Percentiles rank a stretch among this genome's conserved stretches.
Evolutionary conservation across 2,797 vertebrate species (phyloP).

Genomic region (Euthynnus affinis): DNA sequence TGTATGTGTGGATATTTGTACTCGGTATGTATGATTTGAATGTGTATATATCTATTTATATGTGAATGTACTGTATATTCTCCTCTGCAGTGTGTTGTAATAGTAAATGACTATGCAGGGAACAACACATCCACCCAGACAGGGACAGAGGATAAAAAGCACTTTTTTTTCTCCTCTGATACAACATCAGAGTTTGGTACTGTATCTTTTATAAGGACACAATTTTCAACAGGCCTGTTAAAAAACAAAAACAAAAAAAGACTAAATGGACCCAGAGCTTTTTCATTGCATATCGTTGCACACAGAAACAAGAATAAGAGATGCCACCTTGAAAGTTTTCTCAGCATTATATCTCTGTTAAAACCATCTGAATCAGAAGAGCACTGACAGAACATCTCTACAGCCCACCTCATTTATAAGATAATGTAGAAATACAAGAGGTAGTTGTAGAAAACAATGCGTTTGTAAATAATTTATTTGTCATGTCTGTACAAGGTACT

Average conservation of each 20-base stretch:
- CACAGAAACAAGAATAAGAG: constrained; percentile 20
- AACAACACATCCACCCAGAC: constrained; percentile 55
- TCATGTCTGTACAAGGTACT: constrained; percentile 38
- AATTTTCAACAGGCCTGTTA: constrained; percentile 20
- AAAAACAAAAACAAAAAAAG: background rate
- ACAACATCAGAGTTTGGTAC: constrained; percentile 67
- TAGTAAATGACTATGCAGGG: constrained; percentile 75
- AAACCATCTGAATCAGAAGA: constrained; percentile 6
- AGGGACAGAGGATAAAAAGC: constrained; percentile 54
- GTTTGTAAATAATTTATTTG: constrained; percentile 51
- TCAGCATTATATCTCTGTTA: constrained; percentile 12
- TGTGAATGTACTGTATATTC: constrained; percentile 68
- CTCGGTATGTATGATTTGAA: constrained; percentile 44
- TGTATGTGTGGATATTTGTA: constrained; percentile 42
- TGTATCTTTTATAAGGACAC: constrained; percentile 69
- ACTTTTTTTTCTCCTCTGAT: constrained; percentile 61
- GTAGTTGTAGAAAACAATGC: constrained; percentile 5
- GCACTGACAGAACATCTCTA: constrained; percentile 23
- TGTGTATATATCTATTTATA: constrained; percentile 67
- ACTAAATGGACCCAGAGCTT: constrained; percentile 11
- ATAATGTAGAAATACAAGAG: constrained; percentile 13
- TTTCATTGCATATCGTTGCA: constrained; percentile 29
- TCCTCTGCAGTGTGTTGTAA: constrained; percentile 58
- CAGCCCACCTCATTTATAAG: constrained; percentile 8
- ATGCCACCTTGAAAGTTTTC: constrained; percentile 25